Evolutionary conservation across 1,140 invertebrate species (phyloP), one percentile per base, ranked within the genome.

Genomic region (Ips nitidus): DNA sequence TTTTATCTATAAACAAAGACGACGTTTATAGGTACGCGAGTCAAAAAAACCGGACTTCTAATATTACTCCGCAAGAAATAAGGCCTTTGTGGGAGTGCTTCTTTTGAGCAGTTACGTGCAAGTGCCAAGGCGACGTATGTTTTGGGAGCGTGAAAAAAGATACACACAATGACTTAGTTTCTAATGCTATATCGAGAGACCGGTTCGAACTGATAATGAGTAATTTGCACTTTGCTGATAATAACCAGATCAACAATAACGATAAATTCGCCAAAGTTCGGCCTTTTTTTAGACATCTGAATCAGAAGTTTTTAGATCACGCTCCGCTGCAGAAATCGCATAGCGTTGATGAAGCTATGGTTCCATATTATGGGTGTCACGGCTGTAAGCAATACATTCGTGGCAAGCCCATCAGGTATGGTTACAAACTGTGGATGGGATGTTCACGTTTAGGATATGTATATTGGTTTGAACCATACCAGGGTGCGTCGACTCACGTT

Each of bases 231-330:
- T 69, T 52, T 55, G 36, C 36, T n/a, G 74, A 79, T 68, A 80
- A 80, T 67, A 55, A 37, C 47, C 40, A 66, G 5, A 52, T 76
- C 50, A 57, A 74, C 42, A 63, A 74, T 55, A 73, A 73, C 71
- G 72, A 79, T 63, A 79, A 75, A 69, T 76, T 75, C 69, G 53
- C 69, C 37, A 81, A 79, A 75, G 5, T 80, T 41, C 65, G 73
- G 56, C 69, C 55, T 36, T 66, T 76, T 4, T 68, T 76, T 8
- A 78, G 80, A 22, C 8, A 47, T 36, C 5, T 66, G 47, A 71
- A 71, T 22, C 39, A 50, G 7, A 59, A 59, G 36, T 71, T 62
- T 69, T 50, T 45, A 68, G 22, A 56, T 56, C 41, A 47, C 7
- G 40, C 47, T 7, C 60, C 55, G 7, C 4, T 36, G 6, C 38